These are phyloP conservation scores for Drosophila virilis DNA, from an alignment of 1,140 invertebrate species.

Conservation along the genomic window DNA sequence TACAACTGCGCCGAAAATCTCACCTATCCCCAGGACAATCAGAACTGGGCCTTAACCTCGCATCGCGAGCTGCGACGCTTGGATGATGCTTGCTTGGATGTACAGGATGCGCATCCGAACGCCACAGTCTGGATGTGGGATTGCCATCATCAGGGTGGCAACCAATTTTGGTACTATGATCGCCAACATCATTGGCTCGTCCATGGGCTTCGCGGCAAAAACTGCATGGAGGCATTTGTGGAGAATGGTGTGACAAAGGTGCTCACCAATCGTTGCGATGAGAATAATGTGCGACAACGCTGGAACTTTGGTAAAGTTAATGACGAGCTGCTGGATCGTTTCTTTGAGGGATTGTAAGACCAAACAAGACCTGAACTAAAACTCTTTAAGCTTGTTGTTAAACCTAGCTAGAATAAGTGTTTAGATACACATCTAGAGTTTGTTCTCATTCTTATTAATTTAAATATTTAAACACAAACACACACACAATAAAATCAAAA, in stretches of 20 bases:
- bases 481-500: background rate
- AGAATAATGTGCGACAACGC: conserved; percentile 88
- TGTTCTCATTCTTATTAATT: too few species aligned
- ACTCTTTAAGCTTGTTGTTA: too few species aligned
- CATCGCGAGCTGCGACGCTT: conserved; percentile 90
- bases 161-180: conserved; percentile 92
- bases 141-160: conserved; percentile 90
- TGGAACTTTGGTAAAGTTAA: conserved; percentile 91
- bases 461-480: too few species aligned
- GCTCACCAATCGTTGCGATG: conserved; percentile 90
- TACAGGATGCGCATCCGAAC: conserved; percentile 87
- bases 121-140: conserved; percentile 90
- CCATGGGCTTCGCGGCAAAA: conserved; percentile 89
- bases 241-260: conserved; percentile 85
- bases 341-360: conserved; percentile 29
- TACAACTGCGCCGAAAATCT: conserved; percentile 63
- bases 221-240: conserved; percentile 86
- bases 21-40: conserved; percentile 63
- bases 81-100: conserved; percentile 90
- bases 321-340: conserved; percentile 85
- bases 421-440: too few species aligned
- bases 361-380: background rate
- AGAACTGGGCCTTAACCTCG: conserved; percentile 85
- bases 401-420: too few species aligned
- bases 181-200: conserved; percentile 88